Percentiles rank a stretch among this genome's conserved stretches.
These are phyloP conservation scores for Rhingia campestris DNA, from an alignment of 2,888 invertebrate species.

Conservation along the genomic window DNA sequence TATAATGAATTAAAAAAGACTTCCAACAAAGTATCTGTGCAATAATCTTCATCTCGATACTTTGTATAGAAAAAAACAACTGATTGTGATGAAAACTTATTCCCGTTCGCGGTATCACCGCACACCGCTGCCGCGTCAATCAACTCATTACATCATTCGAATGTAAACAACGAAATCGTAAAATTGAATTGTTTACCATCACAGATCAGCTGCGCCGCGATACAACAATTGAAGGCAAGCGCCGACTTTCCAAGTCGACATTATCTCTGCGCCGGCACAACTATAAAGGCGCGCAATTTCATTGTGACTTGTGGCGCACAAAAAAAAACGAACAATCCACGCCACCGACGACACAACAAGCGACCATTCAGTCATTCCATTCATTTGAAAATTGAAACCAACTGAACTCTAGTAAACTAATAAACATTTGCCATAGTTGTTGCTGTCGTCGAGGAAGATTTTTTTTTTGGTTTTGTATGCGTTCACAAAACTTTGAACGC, in stretches of 20 bases:
- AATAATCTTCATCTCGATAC: constrained; percentile 8
- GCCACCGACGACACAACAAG: constrained; percentile 24
- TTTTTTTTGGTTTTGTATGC: constrained; percentile 3
- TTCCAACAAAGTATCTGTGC: constrained; percentile 33
- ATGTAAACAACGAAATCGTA: constrained; percentile 69
- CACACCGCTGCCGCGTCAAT: constrained; percentile 38
- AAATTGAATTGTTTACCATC: constrained; percentile 62
- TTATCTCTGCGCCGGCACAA: constrained; percentile 26
- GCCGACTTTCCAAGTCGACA: constrained; percentile 20
- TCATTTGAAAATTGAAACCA: constrained; percentile 24
- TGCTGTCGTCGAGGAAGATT: not conserved
- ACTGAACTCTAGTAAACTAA: constrained; percentile 19
- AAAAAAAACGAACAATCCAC: constrained; percentile 20
- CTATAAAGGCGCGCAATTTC: constrained; percentile 30
- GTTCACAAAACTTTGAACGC: constrained; percentile 39
- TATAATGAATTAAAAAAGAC: constrained; percentile 10
- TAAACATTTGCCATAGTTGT: constrained; percentile 17
- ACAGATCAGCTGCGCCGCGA: constrained; percentile 19
- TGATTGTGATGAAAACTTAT: constrained; percentile 56
- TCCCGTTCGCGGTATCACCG: constrained; percentile 37
- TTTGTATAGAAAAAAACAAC: constrained; percentile 29
- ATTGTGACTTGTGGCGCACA: constrained; percentile 39
- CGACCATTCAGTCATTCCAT: constrained; percentile 49
- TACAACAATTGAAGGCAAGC: constrained; percentile 37
- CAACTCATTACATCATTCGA: constrained; percentile 58